These are phyloP conservation scores for Amphilophus citrinellus DNA, from an alignment of 2,113 vertebrate species.

Conservation along the genomic window DNA sequence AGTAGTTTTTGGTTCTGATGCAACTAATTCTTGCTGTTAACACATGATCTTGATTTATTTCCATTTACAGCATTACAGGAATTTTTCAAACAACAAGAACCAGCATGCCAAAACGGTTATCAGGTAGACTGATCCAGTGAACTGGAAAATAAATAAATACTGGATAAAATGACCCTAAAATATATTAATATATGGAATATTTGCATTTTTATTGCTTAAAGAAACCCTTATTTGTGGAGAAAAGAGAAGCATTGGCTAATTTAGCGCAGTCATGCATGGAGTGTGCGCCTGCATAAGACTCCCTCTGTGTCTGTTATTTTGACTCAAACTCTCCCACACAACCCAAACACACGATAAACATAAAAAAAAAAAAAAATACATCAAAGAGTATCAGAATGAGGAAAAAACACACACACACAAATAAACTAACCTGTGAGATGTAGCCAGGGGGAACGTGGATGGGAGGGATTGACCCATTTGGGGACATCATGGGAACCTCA, in stretches of 20 bases:
- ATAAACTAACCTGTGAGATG: constrained; percentile 93
- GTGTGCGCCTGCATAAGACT: neutral
- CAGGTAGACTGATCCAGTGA: neutral
- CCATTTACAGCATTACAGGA: neutral
- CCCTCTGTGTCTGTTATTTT: neutral
- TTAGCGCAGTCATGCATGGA: neutral
- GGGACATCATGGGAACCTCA: constrained; percentile 99
- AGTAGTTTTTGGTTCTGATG: neutral
- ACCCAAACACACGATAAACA: constrained; percentile 3
- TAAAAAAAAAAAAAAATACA: neutral
- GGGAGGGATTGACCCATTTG: constrained; percentile 97
- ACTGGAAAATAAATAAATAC: neutral
- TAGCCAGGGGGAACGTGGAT: constrained; percentile 98
- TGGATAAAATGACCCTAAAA: neutral
- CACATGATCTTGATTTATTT: neutral
- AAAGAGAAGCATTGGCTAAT: neutral
- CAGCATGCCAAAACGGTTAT: neutral
- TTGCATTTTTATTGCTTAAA: neutral
- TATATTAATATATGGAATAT: neutral
- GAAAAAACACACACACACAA: neutral
- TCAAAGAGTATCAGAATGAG: neutral
- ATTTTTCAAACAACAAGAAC: neutral
- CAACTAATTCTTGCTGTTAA: neutral
- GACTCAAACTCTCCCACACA: constrained; percentile 16
- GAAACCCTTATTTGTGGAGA: neutral